These are phyloP conservation scores for Chiloscyllium plagiosum DNA, from an alignment of 2,113 vertebrate species.

Conservation along the genomic window DNA sequence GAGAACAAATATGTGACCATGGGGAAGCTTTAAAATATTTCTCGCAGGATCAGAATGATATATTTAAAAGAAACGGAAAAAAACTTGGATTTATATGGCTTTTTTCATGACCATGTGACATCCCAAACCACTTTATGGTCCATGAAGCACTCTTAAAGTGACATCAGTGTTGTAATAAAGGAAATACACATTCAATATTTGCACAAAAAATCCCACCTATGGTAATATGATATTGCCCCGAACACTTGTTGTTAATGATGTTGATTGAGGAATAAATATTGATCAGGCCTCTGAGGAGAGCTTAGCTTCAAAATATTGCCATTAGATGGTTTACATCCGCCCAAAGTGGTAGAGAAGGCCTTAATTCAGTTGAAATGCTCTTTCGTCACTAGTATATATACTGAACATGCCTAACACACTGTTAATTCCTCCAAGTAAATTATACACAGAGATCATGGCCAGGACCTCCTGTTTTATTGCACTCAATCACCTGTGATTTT, in stretches of 20 bases:
- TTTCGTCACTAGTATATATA: background rate
- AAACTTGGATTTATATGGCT: background rate
- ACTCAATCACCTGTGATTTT: background rate
- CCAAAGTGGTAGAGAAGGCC: background rate
- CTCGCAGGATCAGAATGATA: background rate
- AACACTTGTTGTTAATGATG: background rate
- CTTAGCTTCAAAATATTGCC: background rate
- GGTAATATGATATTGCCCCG: background rate
- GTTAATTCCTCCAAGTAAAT: background rate
- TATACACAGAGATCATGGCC: background rate
- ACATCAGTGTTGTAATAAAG: background rate
- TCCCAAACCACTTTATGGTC: background rate
- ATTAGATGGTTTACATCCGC: background rate
- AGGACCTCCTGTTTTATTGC: background rate
- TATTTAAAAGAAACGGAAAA: background rate
- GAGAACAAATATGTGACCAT: background rate
- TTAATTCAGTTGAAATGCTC: background rate
- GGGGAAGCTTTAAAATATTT: background rate
- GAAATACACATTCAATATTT: background rate
- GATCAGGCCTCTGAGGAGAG: background rate
- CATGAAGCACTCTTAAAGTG: background rate
- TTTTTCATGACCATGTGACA: background rate
- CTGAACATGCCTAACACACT: background rate
- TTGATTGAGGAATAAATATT: background rate
- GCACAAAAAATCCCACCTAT: no score